phyloP scores from a whole-genome alignment of 2,113 vertebrate species.

The Noctilio leporinus region DNA sequence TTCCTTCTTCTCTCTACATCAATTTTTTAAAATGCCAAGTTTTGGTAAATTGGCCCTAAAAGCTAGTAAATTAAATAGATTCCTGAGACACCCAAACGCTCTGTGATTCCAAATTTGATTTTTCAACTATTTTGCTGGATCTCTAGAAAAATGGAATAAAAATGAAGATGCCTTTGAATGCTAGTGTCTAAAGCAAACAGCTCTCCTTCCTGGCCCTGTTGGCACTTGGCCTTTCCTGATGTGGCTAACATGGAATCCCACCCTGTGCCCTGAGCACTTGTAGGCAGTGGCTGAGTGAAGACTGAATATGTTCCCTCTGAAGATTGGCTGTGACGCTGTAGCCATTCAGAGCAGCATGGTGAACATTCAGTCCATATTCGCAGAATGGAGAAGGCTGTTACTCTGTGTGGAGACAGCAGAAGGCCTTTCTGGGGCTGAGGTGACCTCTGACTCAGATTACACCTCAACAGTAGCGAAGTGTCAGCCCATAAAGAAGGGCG shows the following conservation, averaged over 20 bases:
- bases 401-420: not conserved
- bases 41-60: not conserved
- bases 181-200: not conserved
- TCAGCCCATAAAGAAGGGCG: not conserved
- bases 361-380: not conserved
- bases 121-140: not conserved
- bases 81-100: not conserved
- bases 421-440: not conserved
- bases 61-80: not conserved
- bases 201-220: not conserved
- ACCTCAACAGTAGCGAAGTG: not conserved
- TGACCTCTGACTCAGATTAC: not conserved
- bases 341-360: not conserved
- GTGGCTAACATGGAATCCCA: fast-evolving
- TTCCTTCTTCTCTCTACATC: too few relatives aligned
- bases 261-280: not conserved
- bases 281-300: not conserved
- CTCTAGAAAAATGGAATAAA: not conserved
- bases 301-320: not conserved
- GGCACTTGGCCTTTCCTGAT: not conserved
- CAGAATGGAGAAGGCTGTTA: not conserved
- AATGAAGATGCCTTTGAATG: not conserved
- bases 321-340: not conserved
- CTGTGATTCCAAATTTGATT: not conserved
- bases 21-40: not conserved